phyloP scores from a whole-genome alignment of 2,113 vertebrate genomes.

The Nothobranchius furzeri region DNA sequence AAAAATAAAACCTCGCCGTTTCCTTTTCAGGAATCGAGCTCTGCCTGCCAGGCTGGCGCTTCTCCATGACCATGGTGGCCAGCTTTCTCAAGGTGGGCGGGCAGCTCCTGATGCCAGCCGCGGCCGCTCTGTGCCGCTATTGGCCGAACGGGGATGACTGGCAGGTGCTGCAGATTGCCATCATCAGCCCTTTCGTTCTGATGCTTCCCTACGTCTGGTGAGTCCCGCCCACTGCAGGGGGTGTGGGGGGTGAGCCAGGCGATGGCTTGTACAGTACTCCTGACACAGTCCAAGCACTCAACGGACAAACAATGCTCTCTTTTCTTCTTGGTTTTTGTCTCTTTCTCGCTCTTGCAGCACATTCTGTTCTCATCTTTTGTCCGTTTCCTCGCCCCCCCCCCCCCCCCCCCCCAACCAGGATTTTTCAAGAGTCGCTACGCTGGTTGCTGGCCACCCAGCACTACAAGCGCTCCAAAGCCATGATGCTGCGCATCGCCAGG shows the following conservation, averaged over 20 bases:
- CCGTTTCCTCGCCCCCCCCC: not conserved
- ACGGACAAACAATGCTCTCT: constrained; percentile 58
- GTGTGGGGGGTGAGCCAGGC: constrained; percentile 56
- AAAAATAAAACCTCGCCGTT: constrained; percentile 4
- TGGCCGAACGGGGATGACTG: constrained; percentile 83
- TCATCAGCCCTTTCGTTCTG: constrained; percentile 95
- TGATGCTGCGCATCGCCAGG: constrained; percentile 87
- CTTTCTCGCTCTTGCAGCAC: constrained; percentile 24
- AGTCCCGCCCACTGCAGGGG: constrained; percentile 73
- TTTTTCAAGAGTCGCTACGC: constrained; percentile 95
- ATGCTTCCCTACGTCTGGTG: constrained; percentile 94
- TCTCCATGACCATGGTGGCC: constrained; percentile 97
- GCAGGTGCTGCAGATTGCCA: constrained; percentile 94
- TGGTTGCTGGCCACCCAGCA: constrained; percentile 97
- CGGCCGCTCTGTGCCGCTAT: constrained; percentile 88
- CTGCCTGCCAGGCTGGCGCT: constrained; percentile 90
- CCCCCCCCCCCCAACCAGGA: constrained; percentile 74
- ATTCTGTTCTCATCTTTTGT: constrained; percentile 33
- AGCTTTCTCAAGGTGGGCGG: constrained; percentile 93
- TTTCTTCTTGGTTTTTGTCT: constrained; percentile 48
- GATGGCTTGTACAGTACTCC: constrained; percentile 63
- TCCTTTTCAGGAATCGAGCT: constrained; percentile 89
- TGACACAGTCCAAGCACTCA: constrained; percentile 31
- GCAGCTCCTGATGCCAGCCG: constrained; percentile 93
- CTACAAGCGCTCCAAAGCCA: constrained; percentile 87